Percentiles rank a stretch among this genome's conserved stretches.
phyloP scores from a whole-genome alignment of 64 coral and sea anemone species.

The Porites lutea region DNA sequence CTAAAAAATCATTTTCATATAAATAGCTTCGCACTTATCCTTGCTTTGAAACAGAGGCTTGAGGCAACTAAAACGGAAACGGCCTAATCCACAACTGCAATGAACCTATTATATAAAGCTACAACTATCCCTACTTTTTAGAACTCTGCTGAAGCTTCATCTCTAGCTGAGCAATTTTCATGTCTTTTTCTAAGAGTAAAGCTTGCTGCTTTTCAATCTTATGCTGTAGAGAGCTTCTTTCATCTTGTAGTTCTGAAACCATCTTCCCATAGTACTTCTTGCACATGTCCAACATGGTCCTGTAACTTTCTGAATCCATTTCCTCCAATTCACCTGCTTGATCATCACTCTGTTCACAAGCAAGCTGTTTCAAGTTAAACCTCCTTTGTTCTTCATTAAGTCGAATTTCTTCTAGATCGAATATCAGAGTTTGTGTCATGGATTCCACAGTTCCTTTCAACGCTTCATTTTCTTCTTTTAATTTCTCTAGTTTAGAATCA shows the following conservation, averaged over 20 bases:
- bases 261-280: constrained; percentile 95
- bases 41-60: no score
- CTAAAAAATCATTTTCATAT: no score
- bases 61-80: no score
- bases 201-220: constrained; percentile 88
- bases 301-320: constrained; percentile 48
- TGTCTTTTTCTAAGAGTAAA: constrained; percentile 87
- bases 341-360: background rate
- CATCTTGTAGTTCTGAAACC: constrained; percentile 83
- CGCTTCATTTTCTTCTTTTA: constrained; percentile 39
- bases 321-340: background rate
- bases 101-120: background rate
- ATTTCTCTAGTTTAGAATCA: constrained; percentile 16
- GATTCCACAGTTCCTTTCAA: constrained; percentile 62
- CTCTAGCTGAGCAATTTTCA: constrained; percentile 89
- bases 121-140: constrained; percentile 19
- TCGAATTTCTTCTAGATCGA: constrained; percentile 88
- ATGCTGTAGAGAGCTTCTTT: constrained; percentile 78
- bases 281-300: constrained; percentile 92
- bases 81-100: no score
- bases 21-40: no score
- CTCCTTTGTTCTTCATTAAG: constrained; percentile 94
- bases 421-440: constrained; percentile 49
- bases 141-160: constrained; percentile 77
- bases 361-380: constrained; percentile 84